Percentiles rank a stretch among this genome's conserved stretches.
Evolutionary conservation across 2,888 invertebrate species (phyloP).

Genomic region (Lasioglossum oenotherae): DNA sequence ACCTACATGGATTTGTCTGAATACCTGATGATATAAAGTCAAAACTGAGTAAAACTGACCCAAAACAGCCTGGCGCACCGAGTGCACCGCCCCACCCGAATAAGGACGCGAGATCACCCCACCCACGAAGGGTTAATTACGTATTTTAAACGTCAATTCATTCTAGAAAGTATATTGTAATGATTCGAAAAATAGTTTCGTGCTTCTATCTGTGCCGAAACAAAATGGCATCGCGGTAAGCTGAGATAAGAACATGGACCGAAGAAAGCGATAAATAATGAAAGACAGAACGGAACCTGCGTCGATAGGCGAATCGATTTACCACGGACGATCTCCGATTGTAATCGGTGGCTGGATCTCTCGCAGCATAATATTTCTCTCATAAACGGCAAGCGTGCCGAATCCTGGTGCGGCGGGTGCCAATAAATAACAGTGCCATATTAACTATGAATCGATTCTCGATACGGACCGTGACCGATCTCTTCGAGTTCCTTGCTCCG

Average conservation of each 20-base stretch:
- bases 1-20: too few species aligned
- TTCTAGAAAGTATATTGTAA: too few species aligned
- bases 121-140: too few species aligned
- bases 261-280: background rate
- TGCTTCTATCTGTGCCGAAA: background rate
- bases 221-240: background rate
- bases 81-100: too few species aligned
- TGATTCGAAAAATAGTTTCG: background rate
- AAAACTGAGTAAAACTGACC: too few species aligned
- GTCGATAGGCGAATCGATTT: constrained; percentile 58
- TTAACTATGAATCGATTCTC: constrained; percentile 32
- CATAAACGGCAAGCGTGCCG: constrained; percentile 67
- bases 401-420: constrained; percentile 63
- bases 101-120: too few species aligned
- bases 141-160: too few species aligned
- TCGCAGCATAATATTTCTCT: constrained; percentile 69
- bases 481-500: constrained; percentile 31
- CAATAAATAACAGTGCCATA: constrained; percentile 68
- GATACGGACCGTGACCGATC: constrained; percentile 54
- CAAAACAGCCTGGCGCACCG: too few species aligned
- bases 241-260: background rate
- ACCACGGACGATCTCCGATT: constrained; percentile 55
- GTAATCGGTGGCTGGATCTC: constrained; percentile 76
- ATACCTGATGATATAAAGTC: too few species aligned
- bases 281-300: constrained; percentile 24